Evolutionary conservation across 2,888 invertebrate species (phyloP), one percentile per base, ranked within the genome.

Genomic region (Drosophila paranaensis): DNA sequence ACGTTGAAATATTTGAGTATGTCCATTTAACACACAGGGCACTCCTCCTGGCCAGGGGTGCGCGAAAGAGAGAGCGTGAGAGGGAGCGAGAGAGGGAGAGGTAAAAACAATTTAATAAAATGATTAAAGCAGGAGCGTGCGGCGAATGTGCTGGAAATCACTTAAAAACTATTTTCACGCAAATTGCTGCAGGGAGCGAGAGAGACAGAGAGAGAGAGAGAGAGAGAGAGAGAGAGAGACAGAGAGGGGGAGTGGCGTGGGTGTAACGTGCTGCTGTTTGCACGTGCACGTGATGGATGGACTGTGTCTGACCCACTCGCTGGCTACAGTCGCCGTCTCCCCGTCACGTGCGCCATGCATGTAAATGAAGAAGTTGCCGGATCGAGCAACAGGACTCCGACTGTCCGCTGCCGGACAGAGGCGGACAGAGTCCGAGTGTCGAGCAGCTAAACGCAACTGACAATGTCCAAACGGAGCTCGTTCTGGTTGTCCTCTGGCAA

Each of bases 251-350:
- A 13, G 10, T 11, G 8, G 50, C 16, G 6, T 10, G 40, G 13
- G 30, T n/a, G 20, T 27, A 20, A 42, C 35, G n/a, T 30, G 16
- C 33, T 51, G 35, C 33, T 51, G 69, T 46, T 48, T 66, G 79
- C 84, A 87, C 85, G 87, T 89, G 74, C 79, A 69, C 71, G 53
- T 87, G 89, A 89, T 79, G 79, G 71, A 84, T 84, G 82, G 72
- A 84, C 88, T 74, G 20, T 25, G 62, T 66, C 71, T 79, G 85
- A 54, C 53, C 57, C 51, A 60, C 35, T 20, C 51, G 20, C 20
- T 20, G 20, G 20, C 20, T 20, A 20, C 20, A 20, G 20, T 20
- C 20, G 51, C 27, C 64, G 58, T 25, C 46, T 27, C 37, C 16
- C 45, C 6, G 57, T 55, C 82, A 82, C 88, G 89, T 85, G 65